Percentiles rank a stretch among this genome's conserved stretches.
phyloP scores from a whole-genome alignment of 1,140 invertebrate species.

The Drosophila insularis region DNA sequence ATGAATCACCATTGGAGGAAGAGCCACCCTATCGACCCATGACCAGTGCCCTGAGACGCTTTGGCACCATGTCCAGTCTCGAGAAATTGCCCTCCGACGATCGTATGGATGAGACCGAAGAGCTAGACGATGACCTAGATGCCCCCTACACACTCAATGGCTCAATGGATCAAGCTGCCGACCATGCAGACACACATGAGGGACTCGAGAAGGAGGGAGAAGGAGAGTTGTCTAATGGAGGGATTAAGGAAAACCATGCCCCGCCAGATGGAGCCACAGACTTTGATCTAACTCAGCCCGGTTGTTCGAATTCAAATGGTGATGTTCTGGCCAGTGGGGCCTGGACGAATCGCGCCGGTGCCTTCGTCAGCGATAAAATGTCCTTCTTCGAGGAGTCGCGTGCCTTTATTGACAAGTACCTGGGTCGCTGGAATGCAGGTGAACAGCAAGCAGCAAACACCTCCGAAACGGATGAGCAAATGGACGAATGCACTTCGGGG shows the following conservation, averaged over 20 bases:
- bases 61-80: conserved; percentile 90
- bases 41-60: conserved; percentile 84
- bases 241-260: conserved; percentile 56
- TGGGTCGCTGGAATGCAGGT: conserved; percentile 78
- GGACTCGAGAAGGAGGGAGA: conserved; percentile 70
- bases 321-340: conserved; percentile 83
- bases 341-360: conserved; percentile 90
- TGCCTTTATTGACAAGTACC: conserved; percentile 82
- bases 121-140: conserved; percentile 70
- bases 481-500: conserved; percentile 88
- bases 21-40: conserved; percentile 84
- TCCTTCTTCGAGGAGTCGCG: conserved; percentile 87
- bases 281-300: conserved; percentile 29
- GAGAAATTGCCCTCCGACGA: conserved; percentile 85
- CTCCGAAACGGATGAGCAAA: conserved; percentile 83
- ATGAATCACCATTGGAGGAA: conserved; percentile 84
- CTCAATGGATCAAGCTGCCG: conserved; percentile 51
- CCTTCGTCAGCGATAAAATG: conserved; percentile 91
- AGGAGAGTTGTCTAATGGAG: conserved; percentile 33
- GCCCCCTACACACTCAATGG: conserved; percentile 49
- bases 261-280: conserved; percentile 32
- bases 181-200: conserved; percentile 34
- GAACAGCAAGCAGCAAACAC: conserved; percentile 54
- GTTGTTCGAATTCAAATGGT: conserved; percentile 42
- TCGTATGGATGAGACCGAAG: conserved; percentile 74